Evolutionary conservation across 2,113 vertebrate species (phyloP).

Genomic region (Lanius ludovicianus): DNA sequence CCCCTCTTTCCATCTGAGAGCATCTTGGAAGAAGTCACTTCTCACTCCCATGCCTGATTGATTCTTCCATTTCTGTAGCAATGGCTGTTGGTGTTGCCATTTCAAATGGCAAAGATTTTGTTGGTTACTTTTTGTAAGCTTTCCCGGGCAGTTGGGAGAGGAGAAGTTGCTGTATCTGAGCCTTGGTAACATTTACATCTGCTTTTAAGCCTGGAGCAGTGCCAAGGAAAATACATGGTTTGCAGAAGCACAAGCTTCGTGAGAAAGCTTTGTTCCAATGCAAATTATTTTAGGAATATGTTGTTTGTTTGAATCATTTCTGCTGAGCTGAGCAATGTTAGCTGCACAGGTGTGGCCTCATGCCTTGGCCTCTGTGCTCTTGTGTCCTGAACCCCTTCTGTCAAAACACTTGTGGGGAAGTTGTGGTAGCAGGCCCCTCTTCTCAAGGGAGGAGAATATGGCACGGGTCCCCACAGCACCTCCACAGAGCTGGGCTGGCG

Average conservation of each 20-base stretch:
- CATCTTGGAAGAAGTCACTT: neutral
- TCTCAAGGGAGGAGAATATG: neutral
- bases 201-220: constrained; percentile 31
- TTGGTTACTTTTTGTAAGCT: neutral
- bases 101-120: neutral
- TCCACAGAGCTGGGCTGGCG: neutral
- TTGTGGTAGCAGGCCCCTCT: neutral
- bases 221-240: constrained; percentile 7
- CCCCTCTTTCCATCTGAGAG: neutral
- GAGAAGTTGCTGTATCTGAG: neutral
- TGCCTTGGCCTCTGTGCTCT: neutral
- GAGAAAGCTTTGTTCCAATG: neutral
- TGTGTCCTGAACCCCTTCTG: neutral
- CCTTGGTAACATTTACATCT: constrained; percentile 14
- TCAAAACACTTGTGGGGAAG: neutral
- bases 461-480: neutral
- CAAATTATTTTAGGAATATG: neutral
- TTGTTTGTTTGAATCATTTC: neutral
- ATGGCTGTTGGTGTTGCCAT: neutral
- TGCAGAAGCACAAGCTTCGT: constrained; percentile 13
- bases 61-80: neutral
- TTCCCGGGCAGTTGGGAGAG: neutral
- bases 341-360: neutral
- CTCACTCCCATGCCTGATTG: neutral
- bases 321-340: constrained; percentile 9